These are phyloP conservation scores for Saccostrea echinata DNA, from an alignment of 1,140 invertebrate species.

Conservation along the genomic window DNA sequence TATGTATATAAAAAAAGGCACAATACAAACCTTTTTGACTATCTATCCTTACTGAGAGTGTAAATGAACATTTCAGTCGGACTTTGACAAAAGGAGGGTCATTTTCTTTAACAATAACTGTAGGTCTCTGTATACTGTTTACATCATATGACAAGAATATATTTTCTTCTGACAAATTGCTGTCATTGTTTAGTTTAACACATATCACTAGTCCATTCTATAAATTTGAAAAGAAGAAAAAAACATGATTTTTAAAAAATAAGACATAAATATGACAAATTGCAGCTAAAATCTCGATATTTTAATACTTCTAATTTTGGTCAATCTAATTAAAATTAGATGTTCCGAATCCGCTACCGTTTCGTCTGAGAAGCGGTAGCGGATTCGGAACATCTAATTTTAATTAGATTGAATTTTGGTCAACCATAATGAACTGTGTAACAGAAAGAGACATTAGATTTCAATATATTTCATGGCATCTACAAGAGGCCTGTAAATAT, in stretches of 20 bases:
- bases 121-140: not conserved
- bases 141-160: not conserved
- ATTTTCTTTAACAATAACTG: not conserved
- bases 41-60: not conserved
- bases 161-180: not conserved
- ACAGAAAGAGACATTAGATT: no score
- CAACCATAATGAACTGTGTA: no score
- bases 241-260: not conserved
- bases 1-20: no score
- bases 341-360: no score
- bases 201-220: slow-evolving; percentile 7
- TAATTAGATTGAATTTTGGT: no score
- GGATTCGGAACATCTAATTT: no score
- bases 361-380: no score
- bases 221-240: not conserved
- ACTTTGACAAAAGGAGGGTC: not conserved
- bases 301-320: no score
- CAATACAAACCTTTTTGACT: not conserved
- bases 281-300: not conserved
- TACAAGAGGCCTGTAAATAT: no score
- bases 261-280: not conserved
- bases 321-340: no score
- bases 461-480: no score
- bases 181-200: not conserved
- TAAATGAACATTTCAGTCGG: not conserved